Percentiles rank a stretch among this genome's conserved stretches.
Evolutionary conservation across 2,113 vertebrate genomes (phyloP).

Genomic region (Cheirogaleus medius): DNA sequence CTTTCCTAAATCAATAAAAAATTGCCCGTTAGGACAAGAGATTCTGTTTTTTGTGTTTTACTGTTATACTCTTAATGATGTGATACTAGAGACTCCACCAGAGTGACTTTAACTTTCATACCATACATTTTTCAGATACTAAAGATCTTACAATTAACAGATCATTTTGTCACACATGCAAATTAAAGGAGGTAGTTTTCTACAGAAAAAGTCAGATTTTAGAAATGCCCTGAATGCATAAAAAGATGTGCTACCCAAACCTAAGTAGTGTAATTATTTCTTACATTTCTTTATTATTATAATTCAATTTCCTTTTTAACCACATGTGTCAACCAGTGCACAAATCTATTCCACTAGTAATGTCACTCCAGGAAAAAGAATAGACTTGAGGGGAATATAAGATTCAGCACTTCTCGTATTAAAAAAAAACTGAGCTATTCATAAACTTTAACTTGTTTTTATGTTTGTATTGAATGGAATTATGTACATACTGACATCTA

Average conservation of each 20-base stretch:
- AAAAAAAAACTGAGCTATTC: neutral
- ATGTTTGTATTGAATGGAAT: neutral
- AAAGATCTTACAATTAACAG: neutral
- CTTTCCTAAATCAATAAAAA: neutral
- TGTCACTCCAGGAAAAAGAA: neutral
- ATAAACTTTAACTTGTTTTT: conserved; percentile 4
- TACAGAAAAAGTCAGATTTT: neutral
- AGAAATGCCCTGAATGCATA: neutral
- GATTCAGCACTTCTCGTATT: neutral
- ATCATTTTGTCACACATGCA: neutral
- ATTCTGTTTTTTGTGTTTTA: neutral
- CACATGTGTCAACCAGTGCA: neutral
- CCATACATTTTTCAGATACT: neutral
- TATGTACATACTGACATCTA: neutral
- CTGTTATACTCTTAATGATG: neutral
- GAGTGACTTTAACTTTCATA: neutral
- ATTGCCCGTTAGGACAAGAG: neutral
- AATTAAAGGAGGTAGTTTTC: neutral
- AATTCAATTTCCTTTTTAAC: neutral
- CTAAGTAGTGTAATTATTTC: neutral
- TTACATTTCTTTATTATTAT: neutral
- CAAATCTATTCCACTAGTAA: neutral
- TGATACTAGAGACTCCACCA: neutral
- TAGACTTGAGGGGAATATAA: neutral
- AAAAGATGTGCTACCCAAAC: neutral